Percentiles rank a stretch among this genome's conserved stretches.
Evolutionary conservation across 2,797 vertebrate species (phyloP).

Genomic region (Glyptemys insculpta): DNA sequence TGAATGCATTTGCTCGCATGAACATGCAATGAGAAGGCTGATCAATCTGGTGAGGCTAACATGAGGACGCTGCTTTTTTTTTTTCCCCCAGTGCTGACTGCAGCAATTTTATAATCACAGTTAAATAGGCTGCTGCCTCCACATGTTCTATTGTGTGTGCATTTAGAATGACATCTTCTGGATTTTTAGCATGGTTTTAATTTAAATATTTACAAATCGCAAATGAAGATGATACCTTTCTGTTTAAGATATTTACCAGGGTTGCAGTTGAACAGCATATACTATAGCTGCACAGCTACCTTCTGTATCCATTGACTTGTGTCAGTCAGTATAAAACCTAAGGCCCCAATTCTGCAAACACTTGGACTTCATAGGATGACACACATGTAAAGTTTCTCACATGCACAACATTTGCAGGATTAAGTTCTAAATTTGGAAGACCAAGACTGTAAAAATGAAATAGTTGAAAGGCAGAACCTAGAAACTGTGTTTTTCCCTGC

Average conservation of each 20-base stretch:
- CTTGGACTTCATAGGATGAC: background rate
- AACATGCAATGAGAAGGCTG: conserved; percentile 96
- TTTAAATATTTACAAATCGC: background rate
- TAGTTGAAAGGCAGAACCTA: background rate
- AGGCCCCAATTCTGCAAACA: background rate
- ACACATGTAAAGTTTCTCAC: accelerated
- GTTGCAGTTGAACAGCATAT: conserved; percentile 6
- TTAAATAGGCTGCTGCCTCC: conserved; percentile 36
- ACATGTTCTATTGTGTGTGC: conserved; percentile 25
- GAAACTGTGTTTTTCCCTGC: background rate
- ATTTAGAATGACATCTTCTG: background rate
- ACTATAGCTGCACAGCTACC: background rate
- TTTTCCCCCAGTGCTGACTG: background rate
- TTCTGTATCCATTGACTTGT: background rate
- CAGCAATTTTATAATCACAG: conserved; percentile 17
- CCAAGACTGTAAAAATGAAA: background rate
- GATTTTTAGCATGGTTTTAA: background rate
- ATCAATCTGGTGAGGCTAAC: conserved; percentile 93
- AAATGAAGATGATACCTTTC: background rate
- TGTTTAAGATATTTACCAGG: background rate
- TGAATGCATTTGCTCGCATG: conserved; percentile 96
- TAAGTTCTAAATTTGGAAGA: background rate
- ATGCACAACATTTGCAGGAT: background rate
- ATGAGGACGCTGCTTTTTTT: background rate
- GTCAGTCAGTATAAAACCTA: background rate